Base-by-base conservation (phyloP, 2,888 invertebrate species). In the Heliconius sara region DNA sequence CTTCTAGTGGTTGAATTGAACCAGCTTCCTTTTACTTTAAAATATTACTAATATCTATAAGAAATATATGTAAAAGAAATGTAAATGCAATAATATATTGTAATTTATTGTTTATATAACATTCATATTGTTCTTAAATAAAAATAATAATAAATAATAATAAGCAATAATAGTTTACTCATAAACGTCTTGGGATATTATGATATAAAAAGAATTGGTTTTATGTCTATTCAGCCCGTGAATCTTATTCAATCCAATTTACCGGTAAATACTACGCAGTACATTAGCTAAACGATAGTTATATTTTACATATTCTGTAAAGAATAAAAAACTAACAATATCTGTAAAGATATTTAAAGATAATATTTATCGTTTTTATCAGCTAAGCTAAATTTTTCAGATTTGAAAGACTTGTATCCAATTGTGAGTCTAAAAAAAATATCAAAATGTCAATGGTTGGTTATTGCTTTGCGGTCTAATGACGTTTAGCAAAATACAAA, bases 401-500 rank as follows among this genome's bases (percentile, higher is more conserved):
- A 60, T 7, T 52, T 19, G 1, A 52, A 52, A 19, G 12, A 5
- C 52, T n/a, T n/a, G 60, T 60, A 60, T 60, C 13, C 27, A 65
- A 2, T n/a, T 68, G 16, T n/a, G n/a, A n/a, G 4, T 16, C 3
- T 70, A 25, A 25, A 47, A 47, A 47, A 70, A 70, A 70, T 65
- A 67, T 22, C 25, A 60, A 60, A 74, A 74, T n/a, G 63, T 74
- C 73, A 63, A 60, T 73, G 34, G 63, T 34, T 16, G 34, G 63
- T 34, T 27, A 27, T 66, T 19, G 27, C 68, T 43, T 74, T 39
- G 63, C 74, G 65, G 63, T 74, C n/a, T 47, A 65, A 75, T 75
- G 75, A 75, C 65, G 65, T 75, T 39, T n/a, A 73, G 67, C 27
- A 73, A 74, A 78, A 27, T 74, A 73, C 72, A 73, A 73, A 73